A percentile compares a stretch with the other conserved stretches of the same genome.
These are phyloP conservation scores for Drosophila parabipectinata DNA, from an alignment of 1,140 invertebrate species.

Conservation along the genomic window DNA sequence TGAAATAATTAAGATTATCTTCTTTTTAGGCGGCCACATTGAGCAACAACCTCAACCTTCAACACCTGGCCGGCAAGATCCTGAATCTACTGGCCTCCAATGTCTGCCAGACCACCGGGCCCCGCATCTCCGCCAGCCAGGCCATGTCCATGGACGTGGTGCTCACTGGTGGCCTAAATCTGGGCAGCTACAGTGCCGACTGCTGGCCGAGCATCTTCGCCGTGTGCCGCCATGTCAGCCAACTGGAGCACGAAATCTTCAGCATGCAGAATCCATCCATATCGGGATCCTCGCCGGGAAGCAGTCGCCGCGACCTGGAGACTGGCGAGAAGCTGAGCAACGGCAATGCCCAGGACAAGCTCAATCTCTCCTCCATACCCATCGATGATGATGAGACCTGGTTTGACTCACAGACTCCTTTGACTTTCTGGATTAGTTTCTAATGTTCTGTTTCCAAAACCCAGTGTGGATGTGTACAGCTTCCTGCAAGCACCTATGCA, in stretches of 20 bases:
- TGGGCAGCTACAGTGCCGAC: conserved; percentile 94
- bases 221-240: conserved; percentile 95
- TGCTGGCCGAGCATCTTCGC: conserved; percentile 97
- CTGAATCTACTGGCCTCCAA: conserved; percentile 81
- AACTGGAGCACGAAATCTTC: conserved; percentile 94
- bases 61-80: conserved; percentile 86
- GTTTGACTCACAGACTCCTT: conserved; percentile 81
- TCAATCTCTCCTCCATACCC: conserved; percentile 83
- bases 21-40: conserved; percentile 88
- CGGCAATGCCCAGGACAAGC: conserved; percentile 75
- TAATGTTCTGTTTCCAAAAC: conserved; percentile 50
- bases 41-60: conserved; percentile 90
- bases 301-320: conserved; percentile 84
- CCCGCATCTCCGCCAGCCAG: conserved; percentile 92
- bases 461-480: conserved; percentile 92
- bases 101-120: conserved; percentile 85
- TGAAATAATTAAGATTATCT: background rate
- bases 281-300: conserved; percentile 79
- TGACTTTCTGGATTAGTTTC: background rate
- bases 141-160: conserved; percentile 94
- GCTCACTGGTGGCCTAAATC: conserved; percentile 90
- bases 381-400: conserved; percentile 91
- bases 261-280: conserved; percentile 86
- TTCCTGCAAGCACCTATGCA: conserved; percentile 90
- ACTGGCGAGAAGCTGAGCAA: conserved; percentile 82